Percentiles rank a stretch among this genome's conserved stretches.
These are phyloP conservation scores for Mantis religiosa DNA, from an alignment of 2,888 invertebrate genomes.

Conservation along the genomic window DNA sequence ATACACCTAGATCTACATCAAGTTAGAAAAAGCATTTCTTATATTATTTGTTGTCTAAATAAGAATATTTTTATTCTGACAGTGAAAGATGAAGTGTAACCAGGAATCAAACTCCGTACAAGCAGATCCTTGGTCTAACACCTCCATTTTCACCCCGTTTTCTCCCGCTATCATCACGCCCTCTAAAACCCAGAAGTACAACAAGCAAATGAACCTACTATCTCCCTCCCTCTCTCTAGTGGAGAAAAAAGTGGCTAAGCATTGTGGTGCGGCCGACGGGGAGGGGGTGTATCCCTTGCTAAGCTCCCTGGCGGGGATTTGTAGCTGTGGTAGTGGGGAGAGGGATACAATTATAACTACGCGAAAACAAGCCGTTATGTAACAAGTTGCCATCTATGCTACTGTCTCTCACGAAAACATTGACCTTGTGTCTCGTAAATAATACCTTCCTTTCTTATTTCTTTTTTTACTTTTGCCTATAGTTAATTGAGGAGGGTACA, in stretches of 20 bases:
- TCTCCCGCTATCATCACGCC: background rate
- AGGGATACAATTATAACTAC: conserved; percentile 1
- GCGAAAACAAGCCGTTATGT: background rate
- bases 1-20: no score
- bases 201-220: background rate
- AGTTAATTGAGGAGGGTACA: no score
- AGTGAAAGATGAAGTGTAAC: no score
- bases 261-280: background rate
- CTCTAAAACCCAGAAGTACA: background rate
- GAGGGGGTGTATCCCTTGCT: background rate
- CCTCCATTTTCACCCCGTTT: background rate
- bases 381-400: background rate
- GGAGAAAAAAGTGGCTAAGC: background rate
- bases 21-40: no score
- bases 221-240: background rate
- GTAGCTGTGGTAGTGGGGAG: background rate
- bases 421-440: background rate
- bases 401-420: background rate
- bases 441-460: no score
- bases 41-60: no score
- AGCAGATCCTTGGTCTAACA: background rate
- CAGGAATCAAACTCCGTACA: no score
- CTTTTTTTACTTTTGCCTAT: no score
- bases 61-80: no score
- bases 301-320: background rate